phyloP scores from a whole-genome alignment of 2,797 vertebrate genomes.

The Huso huso region DNA sequence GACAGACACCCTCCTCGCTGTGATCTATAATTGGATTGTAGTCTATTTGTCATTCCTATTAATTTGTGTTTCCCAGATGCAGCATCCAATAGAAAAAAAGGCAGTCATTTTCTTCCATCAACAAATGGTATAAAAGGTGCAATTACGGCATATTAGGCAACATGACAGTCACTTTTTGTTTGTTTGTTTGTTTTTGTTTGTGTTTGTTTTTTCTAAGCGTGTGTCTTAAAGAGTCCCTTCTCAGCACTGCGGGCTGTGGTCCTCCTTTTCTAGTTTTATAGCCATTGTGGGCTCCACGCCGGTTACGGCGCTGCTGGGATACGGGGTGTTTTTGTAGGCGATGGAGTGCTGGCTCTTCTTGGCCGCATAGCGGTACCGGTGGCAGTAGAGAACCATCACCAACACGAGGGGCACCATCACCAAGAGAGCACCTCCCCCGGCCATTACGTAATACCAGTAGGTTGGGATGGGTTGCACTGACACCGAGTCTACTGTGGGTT shows the following conservation, averaged over 20 bases:
- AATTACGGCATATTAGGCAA: constrained; percentile 54
- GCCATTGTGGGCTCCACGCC: constrained; percentile 85
- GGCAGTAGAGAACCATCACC: constrained; percentile 89
- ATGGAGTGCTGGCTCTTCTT: constrained; percentile 96
- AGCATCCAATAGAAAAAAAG: constrained; percentile 17
- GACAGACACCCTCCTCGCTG: too few species aligned
- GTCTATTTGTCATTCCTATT: neutral
- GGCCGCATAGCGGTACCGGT: constrained; percentile 87
- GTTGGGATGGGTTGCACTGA: constrained; percentile 85
- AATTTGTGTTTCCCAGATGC: constrained; percentile 6
- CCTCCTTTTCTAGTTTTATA: constrained; percentile 88
- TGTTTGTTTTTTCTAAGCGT: too few species aligned
- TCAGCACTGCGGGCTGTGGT: constrained; percentile 73
- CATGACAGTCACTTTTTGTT: constrained; percentile 35
- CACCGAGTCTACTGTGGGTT: constrained; percentile 96
- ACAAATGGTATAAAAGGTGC: constrained; percentile 55
- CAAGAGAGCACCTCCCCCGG: constrained; percentile 84
- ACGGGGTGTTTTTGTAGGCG: constrained; percentile 86
- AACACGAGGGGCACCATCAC: constrained; percentile 83
- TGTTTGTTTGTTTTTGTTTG: too few species aligned
- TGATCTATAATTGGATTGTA: too few species aligned
- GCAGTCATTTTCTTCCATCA: constrained; percentile 10
- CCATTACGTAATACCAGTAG: constrained; percentile 99
- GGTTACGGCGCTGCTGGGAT: constrained; percentile 67
- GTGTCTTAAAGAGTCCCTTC: constrained; percentile 20